A percentile compares a stretch with the other conserved stretches of the same genome.
Conservation (phyloP, 2,797 vertebrate genomes). For the Heterohyrax brucei region DNA sequence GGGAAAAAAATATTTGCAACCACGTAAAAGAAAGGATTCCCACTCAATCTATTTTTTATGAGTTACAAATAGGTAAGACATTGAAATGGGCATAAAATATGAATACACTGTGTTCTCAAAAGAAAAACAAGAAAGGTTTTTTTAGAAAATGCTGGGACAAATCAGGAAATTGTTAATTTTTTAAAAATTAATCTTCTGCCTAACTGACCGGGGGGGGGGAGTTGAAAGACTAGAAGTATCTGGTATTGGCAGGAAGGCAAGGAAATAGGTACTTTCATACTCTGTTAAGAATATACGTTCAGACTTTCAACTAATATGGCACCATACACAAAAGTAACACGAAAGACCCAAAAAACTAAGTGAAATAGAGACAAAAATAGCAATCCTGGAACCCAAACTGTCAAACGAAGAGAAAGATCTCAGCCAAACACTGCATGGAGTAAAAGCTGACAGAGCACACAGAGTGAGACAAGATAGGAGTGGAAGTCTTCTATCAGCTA, state of each 20-base stretch:
- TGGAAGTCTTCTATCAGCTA: too few relatives aligned
- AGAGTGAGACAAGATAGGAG: too few relatives aligned
- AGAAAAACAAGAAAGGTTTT: constrained; percentile 2
- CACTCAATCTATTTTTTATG: constrained; percentile 7
- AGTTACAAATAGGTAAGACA: constrained; percentile 25
- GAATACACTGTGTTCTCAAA: constrained; percentile 60
- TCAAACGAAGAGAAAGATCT: too few relatives aligned
- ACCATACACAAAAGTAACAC: too few relatives aligned
- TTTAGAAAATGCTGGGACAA: neutral
- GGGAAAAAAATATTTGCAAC: neutral
- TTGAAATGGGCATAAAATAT: constrained; percentile 9
- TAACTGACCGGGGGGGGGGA: neutral
- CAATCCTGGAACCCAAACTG: too few relatives aligned
- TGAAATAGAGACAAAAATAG: too few relatives aligned
- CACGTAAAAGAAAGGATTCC: neutral
- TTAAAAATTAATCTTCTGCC: neutral
- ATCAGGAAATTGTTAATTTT: constrained; percentile 9
- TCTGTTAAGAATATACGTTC: neutral
- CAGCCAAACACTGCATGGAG: too few relatives aligned
- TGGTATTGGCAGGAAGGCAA: neutral
- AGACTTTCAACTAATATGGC: neutral
- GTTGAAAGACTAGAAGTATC: neutral
- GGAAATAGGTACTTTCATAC: neutral
- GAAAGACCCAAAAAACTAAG: too few relatives aligned
- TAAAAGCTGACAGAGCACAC: too few relatives aligned